A percentile compares a stretch with the other conserved stretches of the same genome.
Evolutionary conservation across 2,888 invertebrate species (phyloP).

Genomic region (Escarpia spicata): DNA sequence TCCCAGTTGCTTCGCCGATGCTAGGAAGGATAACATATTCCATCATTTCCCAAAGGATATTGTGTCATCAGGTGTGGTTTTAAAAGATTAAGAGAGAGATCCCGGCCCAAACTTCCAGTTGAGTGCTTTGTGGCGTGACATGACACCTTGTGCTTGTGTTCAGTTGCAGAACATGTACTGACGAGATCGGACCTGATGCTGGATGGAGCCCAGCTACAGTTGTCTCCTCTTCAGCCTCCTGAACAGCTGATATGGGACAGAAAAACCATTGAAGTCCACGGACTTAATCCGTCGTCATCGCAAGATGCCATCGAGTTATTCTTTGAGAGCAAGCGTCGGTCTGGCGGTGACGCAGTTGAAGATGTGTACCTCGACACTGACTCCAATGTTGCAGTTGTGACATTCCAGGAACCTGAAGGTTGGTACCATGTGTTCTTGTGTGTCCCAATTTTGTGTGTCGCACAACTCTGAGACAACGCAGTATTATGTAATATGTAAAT

Average conservation of each 20-base stretch:
- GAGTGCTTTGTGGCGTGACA: no score
- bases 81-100: no score
- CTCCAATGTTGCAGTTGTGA: not conserved
- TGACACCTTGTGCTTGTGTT: not conserved
- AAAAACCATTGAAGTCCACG: not conserved
- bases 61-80: no score
- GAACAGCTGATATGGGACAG: not conserved
- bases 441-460: no score
- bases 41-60: no score
- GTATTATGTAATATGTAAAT: no score
- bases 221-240: not conserved
- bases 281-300: not conserved
- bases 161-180: not conserved
- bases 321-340: not conserved
- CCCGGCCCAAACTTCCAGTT: no score
- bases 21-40: no score
- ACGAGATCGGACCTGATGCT: not conserved
- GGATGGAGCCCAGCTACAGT: not conserved
- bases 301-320: not conserved
- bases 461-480: no score
- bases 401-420: not conserved
- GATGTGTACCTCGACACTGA: not conserved
- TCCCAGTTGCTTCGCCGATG: no score
- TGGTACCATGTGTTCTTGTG: not conserved
- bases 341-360: not conserved